These are phyloP conservation scores for Drosophila helvetica DNA, from an alignment of 2,888 invertebrate genomes.

Conservation along the genomic window DNA sequence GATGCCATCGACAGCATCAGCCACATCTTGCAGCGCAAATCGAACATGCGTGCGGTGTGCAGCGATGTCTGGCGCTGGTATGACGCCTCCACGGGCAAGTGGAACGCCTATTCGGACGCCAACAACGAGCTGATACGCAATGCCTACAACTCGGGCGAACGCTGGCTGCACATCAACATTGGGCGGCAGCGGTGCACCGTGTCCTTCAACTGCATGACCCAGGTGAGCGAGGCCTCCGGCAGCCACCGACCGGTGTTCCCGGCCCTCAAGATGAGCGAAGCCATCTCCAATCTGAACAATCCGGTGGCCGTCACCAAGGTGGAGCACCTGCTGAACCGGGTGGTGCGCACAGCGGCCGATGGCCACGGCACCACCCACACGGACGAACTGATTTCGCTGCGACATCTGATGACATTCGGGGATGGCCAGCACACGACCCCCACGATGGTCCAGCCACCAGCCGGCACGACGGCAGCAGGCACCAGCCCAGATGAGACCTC, in stretches of 20 bases:
- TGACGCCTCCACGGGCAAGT: slow-evolving; percentile 91
- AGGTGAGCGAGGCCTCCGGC: slow-evolving; percentile 93
- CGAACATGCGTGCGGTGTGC: slow-evolving; percentile 87
- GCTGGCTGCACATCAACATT: slow-evolving; percentile 88
- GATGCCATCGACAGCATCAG: slow-evolving; percentile 91
- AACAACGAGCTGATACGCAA: slow-evolving; percentile 91
- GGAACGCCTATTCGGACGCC: slow-evolving; percentile 89
- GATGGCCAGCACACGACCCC: slow-evolving; percentile 29
- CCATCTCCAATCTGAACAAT: slow-evolving; percentile 55
- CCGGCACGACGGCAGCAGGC: slow-evolving; percentile 4
- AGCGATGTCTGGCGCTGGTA: slow-evolving; percentile 91
- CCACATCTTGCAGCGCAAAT: slow-evolving; percentile 87
- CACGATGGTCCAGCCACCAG: background rate
- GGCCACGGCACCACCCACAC: slow-evolving; percentile 46
- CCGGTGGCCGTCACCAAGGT: slow-evolving; percentile 44
- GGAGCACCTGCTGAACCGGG: slow-evolving; percentile 68
- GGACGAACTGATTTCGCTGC: slow-evolving; percentile 65
- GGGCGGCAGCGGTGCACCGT: slow-evolving; percentile 90
- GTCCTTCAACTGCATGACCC: slow-evolving; percentile 91
- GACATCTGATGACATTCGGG: slow-evolving; percentile 61
- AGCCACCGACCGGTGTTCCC: slow-evolving; percentile 91
- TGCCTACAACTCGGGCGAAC: slow-evolving; percentile 90
- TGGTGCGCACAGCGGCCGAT: slow-evolving; percentile 51
- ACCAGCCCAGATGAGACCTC: slow-evolving; percentile 4
- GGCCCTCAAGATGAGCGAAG: slow-evolving; percentile 84